These are phyloP conservation scores for Heteromormyrus szaboi DNA, from an alignment of 2,797 vertebrate species.

Conservation along the genomic window DNA sequence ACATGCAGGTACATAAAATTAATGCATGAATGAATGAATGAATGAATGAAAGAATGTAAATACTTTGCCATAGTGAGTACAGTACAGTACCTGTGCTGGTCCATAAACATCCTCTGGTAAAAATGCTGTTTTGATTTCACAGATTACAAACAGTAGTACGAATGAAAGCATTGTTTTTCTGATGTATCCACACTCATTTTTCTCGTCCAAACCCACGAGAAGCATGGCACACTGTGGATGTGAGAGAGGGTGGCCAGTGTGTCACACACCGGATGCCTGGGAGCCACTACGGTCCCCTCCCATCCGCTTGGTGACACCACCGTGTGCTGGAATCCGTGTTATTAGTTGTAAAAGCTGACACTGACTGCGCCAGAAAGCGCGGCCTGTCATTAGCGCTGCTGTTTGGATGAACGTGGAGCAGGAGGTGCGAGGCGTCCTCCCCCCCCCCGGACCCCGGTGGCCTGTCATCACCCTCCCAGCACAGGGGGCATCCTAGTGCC, in stretches of 20 bases:
- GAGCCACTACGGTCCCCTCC: constrained; percentile 3
- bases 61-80: background rate
- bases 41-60: background rate
- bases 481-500: background rate
- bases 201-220: background rate
- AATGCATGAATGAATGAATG: background rate
- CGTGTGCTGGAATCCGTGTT: background rate
- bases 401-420: no score
- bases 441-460: no score
- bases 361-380: background rate
- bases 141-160: background rate
- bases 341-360: background rate
- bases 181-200: background rate
- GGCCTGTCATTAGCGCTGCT: background rate
- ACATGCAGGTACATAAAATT: background rate
- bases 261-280: background rate
- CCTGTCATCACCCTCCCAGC: background rate
- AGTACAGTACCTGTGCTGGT: background rate
- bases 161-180: background rate
- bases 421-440: background rate
- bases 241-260: constrained; percentile 4
- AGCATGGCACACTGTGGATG: constrained; percentile 3
- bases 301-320: constrained; percentile 16
- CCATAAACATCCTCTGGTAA: background rate
- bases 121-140: background rate